Evolutionary conservation across 1,140 invertebrate species (phyloP).

Genomic region (Drosophila tsacasi): DNA sequence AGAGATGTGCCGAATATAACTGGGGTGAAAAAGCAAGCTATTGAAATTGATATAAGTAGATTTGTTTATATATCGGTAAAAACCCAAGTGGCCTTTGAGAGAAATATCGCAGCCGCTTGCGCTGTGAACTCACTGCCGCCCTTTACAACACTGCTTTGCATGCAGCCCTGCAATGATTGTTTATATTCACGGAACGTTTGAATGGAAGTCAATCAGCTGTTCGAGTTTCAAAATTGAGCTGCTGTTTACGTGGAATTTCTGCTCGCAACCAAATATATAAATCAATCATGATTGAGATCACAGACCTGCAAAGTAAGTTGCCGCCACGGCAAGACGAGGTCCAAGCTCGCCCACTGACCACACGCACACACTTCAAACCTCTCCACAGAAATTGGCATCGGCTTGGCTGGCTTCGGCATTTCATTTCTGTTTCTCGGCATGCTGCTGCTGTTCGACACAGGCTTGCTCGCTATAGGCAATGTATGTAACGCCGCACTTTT

Average conservation of each 20-base stretch:
- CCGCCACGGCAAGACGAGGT: neutral
- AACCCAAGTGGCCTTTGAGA: neutral
- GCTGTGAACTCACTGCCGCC: neutral
- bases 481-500: slow-evolving; percentile 86
- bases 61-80: no score
- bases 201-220: slow-evolving; percentile 42
- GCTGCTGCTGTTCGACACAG: slow-evolving; percentile 98
- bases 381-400: slow-evolving; percentile 98
- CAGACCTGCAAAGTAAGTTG: slow-evolving; percentile 90
- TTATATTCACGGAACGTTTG: slow-evolving; percentile 69
- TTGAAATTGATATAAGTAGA: no score
- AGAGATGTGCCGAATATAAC: no score
- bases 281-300: slow-evolving; percentile 89
- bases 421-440: slow-evolving; percentile 98
- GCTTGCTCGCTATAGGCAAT: slow-evolving; percentile 99
- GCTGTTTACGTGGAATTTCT: slow-evolving; percentile 69
- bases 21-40: no score
- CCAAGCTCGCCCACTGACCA: slow-evolving; percentile 12
- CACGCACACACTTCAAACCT: slow-evolving; percentile 20
- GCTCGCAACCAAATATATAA: slow-evolving; percentile 26
- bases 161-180: slow-evolving; percentile 61
- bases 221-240: slow-evolving; percentile 43
- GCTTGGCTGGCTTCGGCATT: slow-evolving; percentile 97
- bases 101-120: neutral
- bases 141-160: slow-evolving; percentile 38